Evolutionary conservation across 2,888 invertebrate genomes (phyloP), one percentile per base, ranked within the genome.

Genomic region (Drosophila neotestacea): DNA sequence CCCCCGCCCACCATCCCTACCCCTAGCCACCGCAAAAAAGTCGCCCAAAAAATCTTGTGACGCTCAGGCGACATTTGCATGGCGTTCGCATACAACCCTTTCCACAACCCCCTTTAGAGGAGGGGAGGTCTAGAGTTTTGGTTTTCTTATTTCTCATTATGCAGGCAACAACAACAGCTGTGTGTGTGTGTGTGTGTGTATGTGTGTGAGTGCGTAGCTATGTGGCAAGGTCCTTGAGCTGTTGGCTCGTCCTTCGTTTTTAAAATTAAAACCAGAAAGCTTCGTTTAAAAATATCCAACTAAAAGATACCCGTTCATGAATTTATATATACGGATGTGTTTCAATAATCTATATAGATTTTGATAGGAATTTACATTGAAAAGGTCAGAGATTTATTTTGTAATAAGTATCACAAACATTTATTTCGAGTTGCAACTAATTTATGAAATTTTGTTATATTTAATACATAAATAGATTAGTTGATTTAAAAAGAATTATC

Each of bases 91-190:
- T 58, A 34, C 51, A 10, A n/a, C 42, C 2, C 11, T 22, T 22
- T 1, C 28, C 27, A 1, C 4, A 0, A 7, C 22, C 32, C 10
- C 47, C 41, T 34, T 1, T n/a, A 30, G n/a, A 28, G 63, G 60
- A 42, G 44, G 61, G 51, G 30, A 36, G 22, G 22, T 22, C 22
- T 22, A 22, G 22, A 22, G 22, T 47, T 59, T 52, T 34, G 60
- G 52, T 56, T 62, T 84, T 67, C 77, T 68, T 68, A 88, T 75
- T 84, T 84, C 84, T 88, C 86, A 84, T 88, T 84, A 84, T 81
- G 87, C 69, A 73, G 68, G 50, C 72, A 58, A 52, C 51, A 54
- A 54, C 55, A 58, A 16, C 38, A 56, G 10, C 59, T 22, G 51
- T 39, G 38, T 27, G 38, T 39, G 28, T 38, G 36, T 16, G 50